These are phyloP conservation scores for Sporophila hypoxantha DNA, from an alignment of 2,113 vertebrate species.

Conservation along the genomic window DNA sequence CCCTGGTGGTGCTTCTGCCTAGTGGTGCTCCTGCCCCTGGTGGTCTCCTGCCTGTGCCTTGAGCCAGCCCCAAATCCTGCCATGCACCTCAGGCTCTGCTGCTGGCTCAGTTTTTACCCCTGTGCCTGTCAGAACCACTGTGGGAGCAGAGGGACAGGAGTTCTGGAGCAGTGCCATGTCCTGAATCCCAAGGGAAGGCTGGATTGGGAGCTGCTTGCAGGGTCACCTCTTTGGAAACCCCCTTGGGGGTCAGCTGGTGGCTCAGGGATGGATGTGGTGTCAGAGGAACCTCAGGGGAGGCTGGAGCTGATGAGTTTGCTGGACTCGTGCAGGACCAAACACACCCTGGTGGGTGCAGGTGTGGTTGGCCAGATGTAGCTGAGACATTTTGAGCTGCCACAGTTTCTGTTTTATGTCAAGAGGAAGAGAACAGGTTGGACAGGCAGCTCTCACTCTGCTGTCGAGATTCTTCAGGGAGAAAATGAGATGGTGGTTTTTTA, in stretches of 20 bases:
- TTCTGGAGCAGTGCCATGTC: accelerated
- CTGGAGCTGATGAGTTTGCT: not conserved
- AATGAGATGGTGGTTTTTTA: not conserved
- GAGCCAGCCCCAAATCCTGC: accelerated
- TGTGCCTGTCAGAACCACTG: accelerated
- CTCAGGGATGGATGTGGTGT: not conserved
- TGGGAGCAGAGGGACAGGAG: not conserved
- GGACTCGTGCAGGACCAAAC: not conserved
- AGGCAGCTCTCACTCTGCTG: not conserved
- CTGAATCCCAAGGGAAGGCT: not conserved
- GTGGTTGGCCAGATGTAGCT: not conserved
- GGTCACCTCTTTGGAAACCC: not conserved
- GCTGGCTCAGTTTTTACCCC: not conserved
- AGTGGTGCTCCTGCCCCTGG: not conserved
- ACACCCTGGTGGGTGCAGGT: not conserved
- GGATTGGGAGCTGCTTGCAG: accelerated
- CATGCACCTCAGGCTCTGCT: not conserved
- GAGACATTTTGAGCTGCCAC: not conserved
- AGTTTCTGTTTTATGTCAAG: not conserved
- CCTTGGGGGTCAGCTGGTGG: not conserved
- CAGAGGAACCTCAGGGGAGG: not conserved
- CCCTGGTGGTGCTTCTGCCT: not conserved
- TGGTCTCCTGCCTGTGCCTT: too few relatives aligned
- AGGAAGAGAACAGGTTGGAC: not conserved
- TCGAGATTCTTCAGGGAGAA: accelerated